A percentile compares a stretch with the other conserved stretches of the same genome.
phyloP scores from a whole-genome alignment of 2,797 vertebrate genomes.

The Columba guinea region DNA sequence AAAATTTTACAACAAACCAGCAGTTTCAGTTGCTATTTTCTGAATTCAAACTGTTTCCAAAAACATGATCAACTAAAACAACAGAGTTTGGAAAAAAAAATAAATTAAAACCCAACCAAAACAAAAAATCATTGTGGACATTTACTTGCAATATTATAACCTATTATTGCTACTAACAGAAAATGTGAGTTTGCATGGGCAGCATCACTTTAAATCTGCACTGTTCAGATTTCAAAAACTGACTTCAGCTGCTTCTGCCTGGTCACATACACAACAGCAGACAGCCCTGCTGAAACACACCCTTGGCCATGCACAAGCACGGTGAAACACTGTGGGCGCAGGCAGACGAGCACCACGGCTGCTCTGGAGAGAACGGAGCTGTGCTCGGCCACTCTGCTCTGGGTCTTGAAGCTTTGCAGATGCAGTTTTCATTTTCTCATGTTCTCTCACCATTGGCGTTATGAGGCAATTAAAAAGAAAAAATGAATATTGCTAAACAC shows the following conservation, averaged over 20 bases:
- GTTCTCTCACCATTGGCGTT: neutral
- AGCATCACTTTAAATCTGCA: neutral
- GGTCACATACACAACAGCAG: neutral
- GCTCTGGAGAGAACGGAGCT: neutral
- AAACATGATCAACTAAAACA: neutral
- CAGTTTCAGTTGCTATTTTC: neutral
- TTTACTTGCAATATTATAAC: neutral
- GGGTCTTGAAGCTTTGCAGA: neutral
- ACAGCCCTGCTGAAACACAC: neutral
- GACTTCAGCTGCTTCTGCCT: neutral
- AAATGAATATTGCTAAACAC: slow-evolving; percentile 8
- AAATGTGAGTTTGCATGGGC: neutral
- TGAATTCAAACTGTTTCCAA: neutral
- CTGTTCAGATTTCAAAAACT: neutral
- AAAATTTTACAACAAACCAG: neutral
- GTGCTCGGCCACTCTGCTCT: neutral
- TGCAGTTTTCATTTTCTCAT: neutral
- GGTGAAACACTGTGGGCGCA: neutral
- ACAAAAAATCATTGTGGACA: rapidly evolving
- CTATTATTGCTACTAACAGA: neutral
- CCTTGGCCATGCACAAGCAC: neutral
- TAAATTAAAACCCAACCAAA: neutral
- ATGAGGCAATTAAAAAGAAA: neutral
- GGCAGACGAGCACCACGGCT: neutral
- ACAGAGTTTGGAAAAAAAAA: neutral